Evolutionary conservation across 2,797 vertebrate genomes (phyloP), one percentile per base, ranked within the genome.

Genomic region (Thripadectes ignobilis): DNA sequence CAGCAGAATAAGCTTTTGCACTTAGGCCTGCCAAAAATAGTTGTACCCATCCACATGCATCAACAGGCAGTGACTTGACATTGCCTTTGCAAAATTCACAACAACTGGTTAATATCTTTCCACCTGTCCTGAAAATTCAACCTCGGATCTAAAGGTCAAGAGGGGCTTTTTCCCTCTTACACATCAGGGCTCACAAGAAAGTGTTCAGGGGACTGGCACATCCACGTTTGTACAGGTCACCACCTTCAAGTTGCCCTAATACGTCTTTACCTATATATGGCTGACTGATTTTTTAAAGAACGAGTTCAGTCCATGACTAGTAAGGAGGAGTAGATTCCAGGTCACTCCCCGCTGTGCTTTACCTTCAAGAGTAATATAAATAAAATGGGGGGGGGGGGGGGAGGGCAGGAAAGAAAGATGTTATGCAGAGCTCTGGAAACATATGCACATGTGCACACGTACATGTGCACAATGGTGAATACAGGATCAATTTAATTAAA

Each of bases 301-400:
- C 17, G 12, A 7, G 29, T 45, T 84, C 43, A 32, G 45, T 7
- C 12, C 34, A 26, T 39, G 29, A 55, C 9, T 57, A 65, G n/a
- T 20, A 61, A 38, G 19, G 77, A 65, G 20, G 27, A 74, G 41
- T 2, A 61, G 10, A 45, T 57, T 48, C 29, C 38, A 30, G 12
- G 4, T 45, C 5, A 32, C 9, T 59, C 5, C 1, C 0, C 2
- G 8, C 59, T 52, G 6, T 26, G n/a, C 17, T 27, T 51, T 19
- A 15, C 32, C 51, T 65, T 43, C 54, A 75, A 82, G 23, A 34
- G 23, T 24, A 59, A 48, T 4, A 3, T 16, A 5, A 84, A 34
- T 24, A 73, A 86, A 76, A 72, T 1, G 1, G 9, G 4, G 45
- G 41, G 16, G 41, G 7, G 1, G 9, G 4, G 20, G 41, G 41